Evolutionary conservation across 2,888 invertebrate genomes (phyloP).

Genomic region (Sarcophaga variegata): DNA sequence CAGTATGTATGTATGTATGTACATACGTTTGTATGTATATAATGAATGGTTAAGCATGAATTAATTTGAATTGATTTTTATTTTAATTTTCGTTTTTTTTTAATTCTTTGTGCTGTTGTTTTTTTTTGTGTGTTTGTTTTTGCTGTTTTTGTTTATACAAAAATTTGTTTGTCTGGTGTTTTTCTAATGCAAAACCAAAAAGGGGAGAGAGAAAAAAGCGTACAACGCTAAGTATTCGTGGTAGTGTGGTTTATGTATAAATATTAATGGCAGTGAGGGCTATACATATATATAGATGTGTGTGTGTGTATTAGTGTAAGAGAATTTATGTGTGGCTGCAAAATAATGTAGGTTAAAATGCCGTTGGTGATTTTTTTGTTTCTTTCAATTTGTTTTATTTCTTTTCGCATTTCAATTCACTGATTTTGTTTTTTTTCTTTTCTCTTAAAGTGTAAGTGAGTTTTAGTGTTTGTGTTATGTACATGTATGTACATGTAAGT

Average conservation of each 20-base stretch:
- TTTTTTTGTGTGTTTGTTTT: conserved; percentile 30
- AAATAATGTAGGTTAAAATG: conserved; percentile 63
- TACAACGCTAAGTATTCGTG: background rate
- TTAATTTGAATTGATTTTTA: conserved; percentile 63
- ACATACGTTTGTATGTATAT: background rate
- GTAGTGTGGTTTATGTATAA: background rate
- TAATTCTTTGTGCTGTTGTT: conserved; percentile 7
- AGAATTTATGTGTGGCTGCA: conserved; percentile 26
- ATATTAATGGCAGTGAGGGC: background rate
- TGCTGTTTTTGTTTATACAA: conserved; percentile 27
- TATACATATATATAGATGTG: background rate
- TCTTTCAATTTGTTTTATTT: background rate
- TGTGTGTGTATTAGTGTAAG: background rate
- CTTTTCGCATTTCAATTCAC: background rate
- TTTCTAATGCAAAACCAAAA: background rate
- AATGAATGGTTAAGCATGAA: conserved; percentile 59
- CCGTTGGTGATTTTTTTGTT: conserved; percentile 45
- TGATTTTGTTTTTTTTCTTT: background rate
- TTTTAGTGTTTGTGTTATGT: background rate
- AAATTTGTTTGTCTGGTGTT: conserved; percentile 19
- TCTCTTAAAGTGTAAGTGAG: background rate
- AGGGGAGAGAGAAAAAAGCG: background rate
- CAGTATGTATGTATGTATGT: background rate
- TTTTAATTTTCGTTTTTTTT: background rate
- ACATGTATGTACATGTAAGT: background rate